Conservation (phyloP, 2,113 vertebrate genomes). For the Todiramphus saurophagus region DNA sequence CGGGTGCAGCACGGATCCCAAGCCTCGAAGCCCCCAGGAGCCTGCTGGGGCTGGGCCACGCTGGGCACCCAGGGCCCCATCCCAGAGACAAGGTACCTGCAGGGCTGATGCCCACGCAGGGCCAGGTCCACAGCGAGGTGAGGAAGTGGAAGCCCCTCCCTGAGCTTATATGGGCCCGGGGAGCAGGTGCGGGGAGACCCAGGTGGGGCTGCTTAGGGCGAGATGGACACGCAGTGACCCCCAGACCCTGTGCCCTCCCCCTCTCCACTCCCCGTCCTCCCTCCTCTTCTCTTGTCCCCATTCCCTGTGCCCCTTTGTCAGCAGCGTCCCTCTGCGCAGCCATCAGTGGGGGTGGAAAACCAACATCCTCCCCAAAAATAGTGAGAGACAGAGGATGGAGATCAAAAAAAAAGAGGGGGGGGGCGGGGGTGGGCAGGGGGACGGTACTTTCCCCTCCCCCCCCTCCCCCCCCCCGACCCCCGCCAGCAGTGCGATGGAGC, state of each 20-base stretch:
- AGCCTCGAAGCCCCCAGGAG: too few relatives aligned
- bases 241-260: rapidly evolving
- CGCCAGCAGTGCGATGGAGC: not conserved
- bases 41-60: not conserved
- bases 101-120: not conserved
- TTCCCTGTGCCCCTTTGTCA: rapidly evolving
- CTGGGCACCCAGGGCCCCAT: rapidly evolving
- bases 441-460: too few relatives aligned
- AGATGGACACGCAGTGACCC: not conserved
- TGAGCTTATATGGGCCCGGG: not conserved
- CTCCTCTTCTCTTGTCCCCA: too few relatives aligned
- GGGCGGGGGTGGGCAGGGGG: not conserved
- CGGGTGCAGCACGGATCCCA: rapidly evolving
- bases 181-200: not conserved
- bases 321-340: not conserved
- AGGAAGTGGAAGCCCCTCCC: rapidly evolving
- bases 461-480: not conserved
- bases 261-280: not conserved
- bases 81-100: not conserved
- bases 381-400: not conserved
- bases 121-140: rapidly evolving
- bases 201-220: not conserved
- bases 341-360: rapidly evolving
- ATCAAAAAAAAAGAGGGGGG: not conserved
- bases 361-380: not conserved